Evolutionary conservation across 1,140 invertebrate species (phyloP).

Genomic region (Pristionchus pacificus): DNA sequence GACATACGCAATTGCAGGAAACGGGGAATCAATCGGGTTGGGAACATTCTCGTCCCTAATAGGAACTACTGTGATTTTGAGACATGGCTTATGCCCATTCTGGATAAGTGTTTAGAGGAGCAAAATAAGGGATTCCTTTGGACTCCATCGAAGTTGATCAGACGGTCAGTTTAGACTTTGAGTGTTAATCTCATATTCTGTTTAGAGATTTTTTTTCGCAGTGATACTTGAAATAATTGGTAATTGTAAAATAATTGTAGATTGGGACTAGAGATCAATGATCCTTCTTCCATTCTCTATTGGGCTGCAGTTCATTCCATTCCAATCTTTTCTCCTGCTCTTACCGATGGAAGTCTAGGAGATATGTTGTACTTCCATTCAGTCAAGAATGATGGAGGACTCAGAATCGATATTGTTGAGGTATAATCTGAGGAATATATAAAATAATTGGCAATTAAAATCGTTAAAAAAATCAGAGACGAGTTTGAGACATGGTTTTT

Average conservation of each 20-base stretch:
- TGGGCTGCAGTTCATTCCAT: conserved; percentile 97
- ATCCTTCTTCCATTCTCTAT: conserved; percentile 89
- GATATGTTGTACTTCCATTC: conserved; percentile 99
- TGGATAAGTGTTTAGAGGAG: conserved; percentile 84
- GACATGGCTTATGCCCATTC: conserved; percentile 90
- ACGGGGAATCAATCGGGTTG: conserved; percentile 90
- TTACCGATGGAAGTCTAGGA: conserved; percentile 95
- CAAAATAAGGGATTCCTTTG: conserved; percentile 73
- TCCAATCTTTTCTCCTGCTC: conserved; percentile 92
- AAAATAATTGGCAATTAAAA: background rate
- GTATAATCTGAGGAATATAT: conserved; percentile 62
- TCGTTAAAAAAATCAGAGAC: no score
- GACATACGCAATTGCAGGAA: conserved; percentile 61
- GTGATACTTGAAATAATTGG: background rate
- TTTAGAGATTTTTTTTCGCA: background rate
- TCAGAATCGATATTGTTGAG: conserved; percentile 87
- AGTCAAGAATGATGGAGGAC: conserved; percentile 80
- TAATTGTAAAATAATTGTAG: conserved; percentile 43
- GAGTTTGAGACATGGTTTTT: no score
- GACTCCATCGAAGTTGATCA: conserved; percentile 69
- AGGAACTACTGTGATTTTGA: conserved; percentile 98
- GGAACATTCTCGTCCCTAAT: conserved; percentile 95
- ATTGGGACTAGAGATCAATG: conserved; percentile 83
- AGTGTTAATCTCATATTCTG: background rate
- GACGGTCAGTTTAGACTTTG: conserved; percentile 11